Conservation (phyloP, 2,113 vertebrate species). For the Pavo muticus region DNA sequence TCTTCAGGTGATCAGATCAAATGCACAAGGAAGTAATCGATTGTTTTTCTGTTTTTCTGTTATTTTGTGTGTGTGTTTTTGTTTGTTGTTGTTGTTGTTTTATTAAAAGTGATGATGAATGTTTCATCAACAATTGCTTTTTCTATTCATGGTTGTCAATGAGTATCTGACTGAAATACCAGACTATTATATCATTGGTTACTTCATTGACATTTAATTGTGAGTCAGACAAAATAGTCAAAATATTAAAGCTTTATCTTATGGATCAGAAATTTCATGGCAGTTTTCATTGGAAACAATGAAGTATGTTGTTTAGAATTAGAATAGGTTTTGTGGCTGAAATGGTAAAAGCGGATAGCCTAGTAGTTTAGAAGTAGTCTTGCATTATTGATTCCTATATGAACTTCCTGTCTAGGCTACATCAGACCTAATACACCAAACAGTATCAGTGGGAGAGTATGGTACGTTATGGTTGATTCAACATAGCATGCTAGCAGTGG, state of each 20-base stretch:
- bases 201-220: neutral
- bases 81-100: neutral
- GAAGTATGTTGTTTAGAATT: neutral
- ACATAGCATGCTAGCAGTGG: neutral
- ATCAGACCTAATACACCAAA: neutral
- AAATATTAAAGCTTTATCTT: neutral
- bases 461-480: neutral
- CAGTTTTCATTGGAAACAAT: neutral
- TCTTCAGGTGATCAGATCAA: neutral
- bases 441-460: neutral
- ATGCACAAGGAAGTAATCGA: neutral
- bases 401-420: neutral
- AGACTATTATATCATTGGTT: neutral
- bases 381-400: neutral
- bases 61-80: neutral
- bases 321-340: neutral
- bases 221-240: neutral
- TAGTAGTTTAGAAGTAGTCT: neutral
- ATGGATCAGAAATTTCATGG: neutral
- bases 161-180: neutral
- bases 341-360: neutral
- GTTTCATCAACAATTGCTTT: neutral
- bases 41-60: neutral
- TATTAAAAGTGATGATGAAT: neutral
- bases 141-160: neutral